A percentile compares a stretch with the other conserved stretches of the same genome.
Evolutionary conservation across 2,888 invertebrate species (phyloP).

Genomic region (Nudaria mundana): DNA sequence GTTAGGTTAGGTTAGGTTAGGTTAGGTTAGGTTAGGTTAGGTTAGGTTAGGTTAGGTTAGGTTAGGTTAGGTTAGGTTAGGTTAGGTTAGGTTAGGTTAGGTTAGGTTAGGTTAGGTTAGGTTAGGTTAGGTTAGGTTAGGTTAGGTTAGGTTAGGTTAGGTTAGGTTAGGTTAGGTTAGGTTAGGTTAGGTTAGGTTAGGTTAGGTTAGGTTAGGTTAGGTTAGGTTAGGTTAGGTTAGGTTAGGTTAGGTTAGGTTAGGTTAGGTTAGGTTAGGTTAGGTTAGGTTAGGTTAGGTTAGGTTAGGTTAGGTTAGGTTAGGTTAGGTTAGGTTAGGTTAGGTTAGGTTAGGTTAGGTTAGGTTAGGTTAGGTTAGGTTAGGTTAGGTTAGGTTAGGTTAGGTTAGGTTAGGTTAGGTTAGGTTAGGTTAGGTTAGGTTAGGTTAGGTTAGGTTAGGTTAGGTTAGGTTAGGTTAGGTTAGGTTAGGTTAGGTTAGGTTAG

Average conservation of each 20-base stretch:
- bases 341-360: constrained; percentile 16
- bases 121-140: constrained; percentile 20
- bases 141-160: constrained; percentile 25
- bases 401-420: constrained; percentile 16
- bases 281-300: constrained; percentile 28
- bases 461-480: constrained; percentile 25
- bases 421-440: constrained; percentile 21
- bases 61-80: constrained; percentile 12
- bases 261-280: constrained; percentile 27
- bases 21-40: constrained; percentile 14
- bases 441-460: constrained; percentile 16
- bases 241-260: constrained; percentile 29
- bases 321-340: constrained; percentile 23
- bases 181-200: constrained; percentile 14
- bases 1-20: constrained; percentile 18
- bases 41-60: constrained; percentile 16
- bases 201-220: constrained; percentile 25
- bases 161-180: constrained; percentile 24
- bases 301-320: constrained; percentile 27
- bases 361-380: constrained; percentile 19
- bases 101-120: constrained; percentile 19
- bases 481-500: constrained; percentile 26
- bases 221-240: constrained; percentile 29
- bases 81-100: constrained; percentile 22
- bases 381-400: constrained; percentile 25